Evolutionary conservation across 64 coral and sea anemone genomes (phyloP), one percentile per base, ranked within the genome.

Genomic region (Stichodactyla helianthus): DNA sequence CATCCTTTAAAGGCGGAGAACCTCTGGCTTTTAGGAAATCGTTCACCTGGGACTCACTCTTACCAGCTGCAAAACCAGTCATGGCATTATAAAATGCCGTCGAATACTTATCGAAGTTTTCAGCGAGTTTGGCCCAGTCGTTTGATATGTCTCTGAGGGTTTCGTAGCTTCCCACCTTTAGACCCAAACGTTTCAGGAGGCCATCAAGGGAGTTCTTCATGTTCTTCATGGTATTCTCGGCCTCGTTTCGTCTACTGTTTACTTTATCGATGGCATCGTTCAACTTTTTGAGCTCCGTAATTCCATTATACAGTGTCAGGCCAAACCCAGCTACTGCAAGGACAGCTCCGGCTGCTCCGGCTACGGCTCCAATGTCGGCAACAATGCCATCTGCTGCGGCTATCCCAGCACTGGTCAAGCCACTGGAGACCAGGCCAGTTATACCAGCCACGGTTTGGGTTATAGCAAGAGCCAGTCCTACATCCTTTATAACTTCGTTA

Each of bases 241-340:
- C 91, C 85, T 93, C 55, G 6, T 79, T 15, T 80, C 44, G 65
- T 64, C 51, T 88, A 16, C 22, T n/a, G 91, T 93, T 89, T 54
- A 93, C 91, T 88, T 93, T 93, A 70, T 85, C 86, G 35, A 93
- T 93, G 54, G 91, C 91, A 61, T 88, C 54, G 74, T 93, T 64
- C 27, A 93, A 81, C 71, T 88, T 88, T 55, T 93, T 79, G 6
- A 93, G 54, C 35, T 64, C 86, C 54, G 18, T 93, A 56, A 93
- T 88, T 83, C 91, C 91, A 53, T 85, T 88, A 82, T 88, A 93
- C 18, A 93, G 10, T 59, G 91, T 85, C 82, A 93, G 82, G 57
- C 91, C 86, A 93, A 93, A 93, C 12, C 91, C 91, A 52, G 71
- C 91, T 17, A 93, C 91, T 51, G 81, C 82, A 31, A 89, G 82